phyloP scores from a whole-genome alignment of 2,113 vertebrate species.

The Pavo muticus region DNA sequence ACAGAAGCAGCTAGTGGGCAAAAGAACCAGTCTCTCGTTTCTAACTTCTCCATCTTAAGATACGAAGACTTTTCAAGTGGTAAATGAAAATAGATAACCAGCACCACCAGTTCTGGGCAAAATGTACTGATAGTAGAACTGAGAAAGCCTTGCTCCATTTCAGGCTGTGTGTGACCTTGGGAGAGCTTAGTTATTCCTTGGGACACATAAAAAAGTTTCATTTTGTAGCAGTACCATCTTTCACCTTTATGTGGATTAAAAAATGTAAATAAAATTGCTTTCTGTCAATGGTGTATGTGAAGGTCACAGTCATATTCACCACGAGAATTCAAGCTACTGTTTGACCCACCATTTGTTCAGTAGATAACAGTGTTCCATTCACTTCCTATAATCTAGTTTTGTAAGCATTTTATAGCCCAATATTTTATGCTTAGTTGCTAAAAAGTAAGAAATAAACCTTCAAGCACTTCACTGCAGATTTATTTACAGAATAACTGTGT shows the following conservation, averaged over 20 bases:
- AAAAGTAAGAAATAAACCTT: constrained; percentile 78
- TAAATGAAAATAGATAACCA: constrained; percentile 24
- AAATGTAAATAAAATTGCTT: constrained; percentile 84
- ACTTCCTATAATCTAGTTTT: constrained; percentile 77
- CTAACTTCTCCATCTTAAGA: background rate
- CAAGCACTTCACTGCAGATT: constrained; percentile 70
- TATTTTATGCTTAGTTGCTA: constrained; percentile 74
- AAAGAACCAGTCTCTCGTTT: background rate
- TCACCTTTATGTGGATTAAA: constrained; percentile 81
- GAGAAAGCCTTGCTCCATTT: constrained; percentile 58
- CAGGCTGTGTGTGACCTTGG: constrained; percentile 73
- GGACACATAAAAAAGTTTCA: constrained; percentile 72
- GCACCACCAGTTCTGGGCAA: background rate
- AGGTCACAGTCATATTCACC: constrained; percentile 72
- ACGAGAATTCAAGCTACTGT: constrained; percentile 74
- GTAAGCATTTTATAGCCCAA: constrained; percentile 76
- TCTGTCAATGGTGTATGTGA: constrained; percentile 74
- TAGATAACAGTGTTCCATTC: constrained; percentile 77
- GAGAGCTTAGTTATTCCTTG: constrained; percentile 59
- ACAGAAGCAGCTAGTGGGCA: background rate
- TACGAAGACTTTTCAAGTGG: background rate
- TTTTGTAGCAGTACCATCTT: constrained; percentile 75
- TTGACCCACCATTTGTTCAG: constrained; percentile 77
- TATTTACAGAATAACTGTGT: constrained; percentile 75
- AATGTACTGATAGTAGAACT: background rate